A percentile compares a stretch with the other conserved stretches of the same genome.
phyloP scores from a whole-genome alignment of 2,113 vertebrate genomes.

The Gobiocypris rarus region DNA sequence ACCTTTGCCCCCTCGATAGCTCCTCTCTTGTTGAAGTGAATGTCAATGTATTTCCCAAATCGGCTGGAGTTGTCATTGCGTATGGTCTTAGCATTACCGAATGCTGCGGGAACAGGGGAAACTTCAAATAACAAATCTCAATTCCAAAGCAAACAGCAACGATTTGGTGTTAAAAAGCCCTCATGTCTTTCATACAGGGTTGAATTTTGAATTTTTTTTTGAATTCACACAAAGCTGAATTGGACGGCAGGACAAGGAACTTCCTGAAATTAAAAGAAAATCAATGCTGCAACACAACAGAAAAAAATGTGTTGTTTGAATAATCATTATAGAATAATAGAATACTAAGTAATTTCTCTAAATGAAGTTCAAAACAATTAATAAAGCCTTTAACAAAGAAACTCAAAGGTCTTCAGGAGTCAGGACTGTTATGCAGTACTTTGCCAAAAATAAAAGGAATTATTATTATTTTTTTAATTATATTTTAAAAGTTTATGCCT shows the following conservation, averaged over 20 bases:
- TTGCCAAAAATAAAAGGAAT: no score
- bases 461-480: no score
- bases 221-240: neutral
- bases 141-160: neutral
- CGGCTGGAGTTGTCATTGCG: slow-evolving; percentile 90
- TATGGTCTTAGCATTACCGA: slow-evolving; percentile 88
- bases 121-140: neutral
- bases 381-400: no score
- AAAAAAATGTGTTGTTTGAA: no score
- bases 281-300: neutral
- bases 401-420: no score
- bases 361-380: no score
- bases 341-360: no score
- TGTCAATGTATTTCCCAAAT: slow-evolving; percentile 88
- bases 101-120: slow-evolving; percentile 70
- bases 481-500: no score
- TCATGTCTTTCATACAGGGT: neutral
- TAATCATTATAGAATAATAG: no score
- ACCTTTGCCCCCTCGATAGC: slow-evolving; percentile 88
- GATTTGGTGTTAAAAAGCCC: neutral
- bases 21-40: slow-evolving; percentile 86
- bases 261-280: neutral
- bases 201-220: no score
- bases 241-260: neutral
- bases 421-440: no score